A percentile compares a stretch with the other conserved stretches of the same genome.
phyloP scores from a whole-genome alignment of 2,113 vertebrate species.

The Chelonoidis abingdonii region DNA sequence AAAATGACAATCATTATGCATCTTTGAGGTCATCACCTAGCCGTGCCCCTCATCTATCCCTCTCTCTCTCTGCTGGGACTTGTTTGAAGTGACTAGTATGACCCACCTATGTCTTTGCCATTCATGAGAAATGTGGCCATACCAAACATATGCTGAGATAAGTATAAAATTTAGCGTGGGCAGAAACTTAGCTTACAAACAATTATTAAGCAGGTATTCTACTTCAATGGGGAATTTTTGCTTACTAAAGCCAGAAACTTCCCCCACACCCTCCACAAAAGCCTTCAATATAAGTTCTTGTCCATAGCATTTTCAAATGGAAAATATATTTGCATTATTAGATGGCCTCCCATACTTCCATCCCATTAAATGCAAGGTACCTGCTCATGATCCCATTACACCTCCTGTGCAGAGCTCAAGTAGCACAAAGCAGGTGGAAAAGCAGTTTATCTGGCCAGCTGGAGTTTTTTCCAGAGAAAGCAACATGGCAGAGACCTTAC shows the following conservation, averaged over 20 bases:
- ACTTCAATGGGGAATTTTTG: not conserved
- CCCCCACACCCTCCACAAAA: not conserved
- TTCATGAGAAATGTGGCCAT: not conserved
- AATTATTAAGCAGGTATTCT: not conserved
- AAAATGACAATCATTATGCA: not conserved
- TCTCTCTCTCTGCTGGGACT: not conserved
- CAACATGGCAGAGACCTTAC: not conserved
- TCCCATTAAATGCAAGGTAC: not conserved
- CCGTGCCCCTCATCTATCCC: not conserved
- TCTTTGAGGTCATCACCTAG: not conserved
- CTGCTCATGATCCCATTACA: not conserved
- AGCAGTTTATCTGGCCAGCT: not conserved
- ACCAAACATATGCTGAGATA: not conserved
- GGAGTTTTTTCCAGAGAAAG: not conserved
- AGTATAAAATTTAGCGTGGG: accelerated
- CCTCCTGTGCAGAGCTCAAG: not conserved
- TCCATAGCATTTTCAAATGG: not conserved
- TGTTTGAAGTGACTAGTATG: not conserved
- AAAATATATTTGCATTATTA: accelerated
- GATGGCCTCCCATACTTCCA: not conserved
- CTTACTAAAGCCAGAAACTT: not conserved
- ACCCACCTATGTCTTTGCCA: not conserved
- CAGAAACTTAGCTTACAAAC: not conserved
- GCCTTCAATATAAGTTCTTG: not conserved
- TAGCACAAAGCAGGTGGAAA: not conserved